Evolutionary conservation across 2,888 invertebrate genomes (phyloP).

Genomic region (Drosophila pegasa): DNA sequence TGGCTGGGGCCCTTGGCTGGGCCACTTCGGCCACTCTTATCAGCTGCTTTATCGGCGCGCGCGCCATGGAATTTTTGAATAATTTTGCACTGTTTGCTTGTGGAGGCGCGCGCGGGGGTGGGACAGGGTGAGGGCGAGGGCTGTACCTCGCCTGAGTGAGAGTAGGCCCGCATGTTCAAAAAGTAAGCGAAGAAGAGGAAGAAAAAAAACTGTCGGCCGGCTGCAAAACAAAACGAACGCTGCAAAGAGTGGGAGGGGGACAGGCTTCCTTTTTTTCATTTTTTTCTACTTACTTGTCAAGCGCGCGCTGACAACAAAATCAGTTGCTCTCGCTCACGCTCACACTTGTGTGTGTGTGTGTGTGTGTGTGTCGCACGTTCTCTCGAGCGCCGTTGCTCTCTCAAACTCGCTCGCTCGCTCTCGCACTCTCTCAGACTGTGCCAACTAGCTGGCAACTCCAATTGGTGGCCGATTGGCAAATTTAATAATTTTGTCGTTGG

Average conservation of each 20-base stretch:
- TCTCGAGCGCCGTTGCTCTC: slow-evolving; percentile 7
- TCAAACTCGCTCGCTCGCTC: no score
- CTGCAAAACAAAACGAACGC: slow-evolving; percentile 56
- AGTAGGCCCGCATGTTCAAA: slow-evolving; percentile 39
- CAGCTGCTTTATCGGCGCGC: slow-evolving; percentile 63
- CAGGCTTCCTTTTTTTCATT: slow-evolving; percentile 7
- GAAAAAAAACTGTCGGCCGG: slow-evolving; percentile 37
- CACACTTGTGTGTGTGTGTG: neutral
- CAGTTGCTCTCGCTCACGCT: slow-evolving; percentile 52
- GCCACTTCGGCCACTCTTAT: slow-evolving; percentile 49
- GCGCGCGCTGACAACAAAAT: slow-evolving; percentile 68
- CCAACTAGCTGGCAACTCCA: slow-evolving; percentile 44
- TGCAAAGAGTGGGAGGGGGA: neutral
- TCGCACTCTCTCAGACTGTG: slow-evolving; percentile 6
- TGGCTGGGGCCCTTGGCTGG: neutral
- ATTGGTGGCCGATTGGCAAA: slow-evolving; percentile 41
- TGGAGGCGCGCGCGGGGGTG: slow-evolving; percentile 17
- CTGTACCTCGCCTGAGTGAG: slow-evolving; percentile 4
- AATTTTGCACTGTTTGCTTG: slow-evolving; percentile 72
- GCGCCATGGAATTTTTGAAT: slow-evolving; percentile 73
- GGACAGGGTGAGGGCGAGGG: neutral
- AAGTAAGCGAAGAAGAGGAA: neutral
- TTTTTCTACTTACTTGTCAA: slow-evolving; percentile 63
- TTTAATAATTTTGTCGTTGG: slow-evolving; percentile 33
- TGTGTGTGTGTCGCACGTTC: neutral